phyloP scores from a whole-genome alignment of 2,888 invertebrate species.

The Deilephila elpenor region DNA sequence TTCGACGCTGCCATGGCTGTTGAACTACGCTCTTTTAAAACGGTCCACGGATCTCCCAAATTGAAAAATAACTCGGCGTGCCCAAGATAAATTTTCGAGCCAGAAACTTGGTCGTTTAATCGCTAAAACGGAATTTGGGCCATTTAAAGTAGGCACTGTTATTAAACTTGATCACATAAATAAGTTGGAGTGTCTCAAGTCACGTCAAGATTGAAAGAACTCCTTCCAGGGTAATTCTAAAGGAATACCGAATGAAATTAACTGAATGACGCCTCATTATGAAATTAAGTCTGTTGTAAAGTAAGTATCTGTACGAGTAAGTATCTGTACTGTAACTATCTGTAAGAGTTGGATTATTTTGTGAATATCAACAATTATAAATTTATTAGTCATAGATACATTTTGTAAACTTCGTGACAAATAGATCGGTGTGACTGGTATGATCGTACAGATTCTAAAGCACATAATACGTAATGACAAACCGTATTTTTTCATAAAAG shows the following conservation, averaged over 20 bases:
- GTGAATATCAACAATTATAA: too few relatives aligned
- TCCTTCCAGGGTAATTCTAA: neutral
- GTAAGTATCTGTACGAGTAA: neutral
- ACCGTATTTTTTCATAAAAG: too few relatives aligned
- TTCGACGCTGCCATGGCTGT: constrained; percentile 34
- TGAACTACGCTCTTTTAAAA: constrained; percentile 65
- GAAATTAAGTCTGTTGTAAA: neutral
- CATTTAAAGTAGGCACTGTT: constrained; percentile 59
- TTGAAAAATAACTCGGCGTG: constrained; percentile 81
- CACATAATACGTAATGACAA: too few relatives aligned
- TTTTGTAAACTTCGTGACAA: neutral
- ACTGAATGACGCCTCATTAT: constrained; percentile 6
- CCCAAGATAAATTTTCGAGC: constrained; percentile 67
- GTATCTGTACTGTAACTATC: neutral
- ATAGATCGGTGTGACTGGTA: too few relatives aligned
- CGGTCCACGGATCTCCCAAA: constrained; percentile 67
- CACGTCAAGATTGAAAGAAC: constrained; percentile 4
- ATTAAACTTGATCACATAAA: constrained; percentile 58
- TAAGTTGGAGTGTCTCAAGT: constrained; percentile 37
- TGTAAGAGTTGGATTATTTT: neutral
- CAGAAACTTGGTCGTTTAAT: constrained; percentile 65
- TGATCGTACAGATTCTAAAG: too few relatives aligned
- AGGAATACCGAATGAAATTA: constrained; percentile 16
- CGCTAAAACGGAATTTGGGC: constrained; percentile 64
- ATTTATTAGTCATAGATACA: neutral